Base-by-base conservation (phyloP, 2,888 invertebrate species). In the Xestia c-nigrum region DNA sequence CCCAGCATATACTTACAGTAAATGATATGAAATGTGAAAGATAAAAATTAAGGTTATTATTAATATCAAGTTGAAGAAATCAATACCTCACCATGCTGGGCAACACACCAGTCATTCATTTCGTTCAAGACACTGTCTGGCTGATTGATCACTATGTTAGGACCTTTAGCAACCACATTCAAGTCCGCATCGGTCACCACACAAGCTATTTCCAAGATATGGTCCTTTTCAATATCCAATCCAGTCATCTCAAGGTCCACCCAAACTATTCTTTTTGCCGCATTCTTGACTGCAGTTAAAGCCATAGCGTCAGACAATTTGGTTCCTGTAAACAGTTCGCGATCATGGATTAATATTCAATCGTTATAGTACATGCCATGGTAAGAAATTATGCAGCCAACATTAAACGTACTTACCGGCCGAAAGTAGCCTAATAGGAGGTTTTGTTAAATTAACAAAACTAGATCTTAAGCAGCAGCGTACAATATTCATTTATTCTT, bases 161-260 rank as follows among this genome's bases (percentile, higher is more conserved):
- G 98, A 10, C 98, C 98, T 91, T 97, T 97, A 5, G 98, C 98
- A 57, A 99, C 94, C 14, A 98, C 92, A 87, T 98, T 98, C 24
- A 99, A 95, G 72, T 99, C 92, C 19, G 97, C 96, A 92, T 99
- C 99, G 0, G 99, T 99, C 74, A 99, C 97, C 50, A 99, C 91
- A 92, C 99, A 98, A 0, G 99, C 98, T 74, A 99, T 97, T 97
- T 99, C 99, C 90, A 99, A 93, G 73, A 99, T 98, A 83, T 98
- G 97, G 90, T 99, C 98, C 72, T 95, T 97, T 0, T 98, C 96
- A 68, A 98, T 92, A 91, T 99, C 97, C 24, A 99, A 94, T 0
- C 99, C 99, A 14, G 99, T 99, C 99, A 99, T 99, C 98, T 98
- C 98, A 88, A 98, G 93, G 89, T 98, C 98, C 63, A 98, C 95